A percentile compares a stretch with the other conserved stretches of the same genome.
These are phyloP conservation scores for Sorex araneus DNA, from an alignment of 2,113 vertebrate genomes.

Conservation along the genomic window DNA sequence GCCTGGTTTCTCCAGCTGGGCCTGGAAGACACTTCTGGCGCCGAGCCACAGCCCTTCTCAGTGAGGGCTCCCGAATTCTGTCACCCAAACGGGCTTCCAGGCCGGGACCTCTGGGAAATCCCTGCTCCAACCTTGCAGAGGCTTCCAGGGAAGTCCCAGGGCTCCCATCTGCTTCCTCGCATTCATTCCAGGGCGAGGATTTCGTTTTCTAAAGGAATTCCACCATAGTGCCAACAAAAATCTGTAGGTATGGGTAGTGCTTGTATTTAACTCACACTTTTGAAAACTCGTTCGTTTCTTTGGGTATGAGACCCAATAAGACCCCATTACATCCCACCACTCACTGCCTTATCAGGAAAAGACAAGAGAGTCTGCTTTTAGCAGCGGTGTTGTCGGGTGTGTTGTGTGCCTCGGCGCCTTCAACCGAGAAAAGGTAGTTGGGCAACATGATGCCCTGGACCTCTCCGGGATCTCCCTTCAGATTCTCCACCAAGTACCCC, in stretches of 20 bases:
- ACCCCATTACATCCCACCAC: background rate
- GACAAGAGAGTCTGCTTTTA: background rate
- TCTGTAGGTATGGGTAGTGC: constrained; percentile 40
- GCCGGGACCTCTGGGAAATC: constrained; percentile 64
- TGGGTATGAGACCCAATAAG: background rate
- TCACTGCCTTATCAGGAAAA: background rate
- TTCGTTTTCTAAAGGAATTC: constrained; percentile 79
- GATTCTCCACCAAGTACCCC: constrained; percentile 9
- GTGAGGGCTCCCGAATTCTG: too few relatives aligned
- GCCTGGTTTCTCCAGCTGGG: background rate
- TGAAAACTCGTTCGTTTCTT: constrained; percentile 30
- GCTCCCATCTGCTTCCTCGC: constrained; percentile 43
- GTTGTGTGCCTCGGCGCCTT: constrained; percentile 3
- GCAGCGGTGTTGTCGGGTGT: background rate
- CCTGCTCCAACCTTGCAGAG: constrained; percentile 13
- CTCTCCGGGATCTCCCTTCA: background rate
- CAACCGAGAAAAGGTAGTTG: background rate
- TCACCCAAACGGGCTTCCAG: background rate
- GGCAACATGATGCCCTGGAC: background rate
- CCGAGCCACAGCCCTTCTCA: too few relatives aligned
- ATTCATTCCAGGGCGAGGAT: constrained; percentile 56
- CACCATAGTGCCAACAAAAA: constrained; percentile 70
- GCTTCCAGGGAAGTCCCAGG: constrained; percentile 74
- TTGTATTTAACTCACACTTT: constrained; percentile 56
- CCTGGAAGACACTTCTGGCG: background rate